phyloP scores from a whole-genome alignment of 2,113 vertebrate genomes.

The Anthoscopus minutus region DNA sequence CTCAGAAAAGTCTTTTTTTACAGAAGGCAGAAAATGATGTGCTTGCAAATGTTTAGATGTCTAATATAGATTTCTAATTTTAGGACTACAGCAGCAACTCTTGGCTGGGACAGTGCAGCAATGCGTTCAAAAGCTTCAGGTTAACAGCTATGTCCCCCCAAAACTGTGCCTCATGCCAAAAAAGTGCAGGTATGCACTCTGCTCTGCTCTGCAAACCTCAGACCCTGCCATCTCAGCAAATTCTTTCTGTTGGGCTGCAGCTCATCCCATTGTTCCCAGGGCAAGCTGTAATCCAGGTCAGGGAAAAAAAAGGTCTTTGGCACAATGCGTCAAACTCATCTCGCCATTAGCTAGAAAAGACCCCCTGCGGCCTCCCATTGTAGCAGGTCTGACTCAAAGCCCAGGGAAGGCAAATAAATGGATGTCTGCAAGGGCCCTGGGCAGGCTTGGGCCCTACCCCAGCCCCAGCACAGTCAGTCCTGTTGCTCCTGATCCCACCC shows the following conservation, averaged over 20 bases:
- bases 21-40: background rate
- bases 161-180: constrained; percentile 35
- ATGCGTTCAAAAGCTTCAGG: background rate
- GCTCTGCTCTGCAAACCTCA: constrained; percentile 57
- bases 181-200: constrained; percentile 62
- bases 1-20: background rate
- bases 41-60: constrained; percentile 10
- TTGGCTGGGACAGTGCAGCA: background rate
- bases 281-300: constrained; percentile 59
- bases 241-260: constrained; percentile 53
- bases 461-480: background rate
- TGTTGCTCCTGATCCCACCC: background rate
- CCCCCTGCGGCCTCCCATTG: background rate
- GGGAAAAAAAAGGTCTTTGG: constrained; percentile 51
- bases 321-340: constrained; percentile 33
- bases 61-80: constrained; percentile 6
- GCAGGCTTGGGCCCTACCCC: background rate
- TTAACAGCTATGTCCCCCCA: background rate
- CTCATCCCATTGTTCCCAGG: constrained; percentile 47
- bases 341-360: constrained; percentile 41
- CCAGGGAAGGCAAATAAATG: background rate
- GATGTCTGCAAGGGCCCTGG: background rate
- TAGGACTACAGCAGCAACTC: background rate
- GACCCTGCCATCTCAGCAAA: constrained; percentile 52
- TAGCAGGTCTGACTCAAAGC: constrained; percentile 25